Evolutionary conservation across 2,888 invertebrate species (phyloP), one percentile per base, ranked within the genome.

Genomic region (Drosophila ochracea): DNA sequence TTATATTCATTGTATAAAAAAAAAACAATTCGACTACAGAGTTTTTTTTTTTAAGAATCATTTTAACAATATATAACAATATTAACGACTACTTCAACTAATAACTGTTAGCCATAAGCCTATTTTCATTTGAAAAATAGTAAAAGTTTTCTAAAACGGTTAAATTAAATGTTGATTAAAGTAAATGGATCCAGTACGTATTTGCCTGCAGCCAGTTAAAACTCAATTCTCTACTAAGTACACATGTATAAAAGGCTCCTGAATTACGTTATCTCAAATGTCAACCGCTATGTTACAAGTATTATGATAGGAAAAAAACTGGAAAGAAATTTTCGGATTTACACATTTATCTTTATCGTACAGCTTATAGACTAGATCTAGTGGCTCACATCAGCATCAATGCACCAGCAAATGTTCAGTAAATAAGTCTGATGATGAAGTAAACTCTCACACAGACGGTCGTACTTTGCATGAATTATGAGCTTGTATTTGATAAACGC

Each of bases 401-500:
- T 9, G 37, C n/a, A 21, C 28, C 2, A 33, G 33, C 53, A 47
- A 54, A 62, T 70, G 68, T 75, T 47, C 62, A 47, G 35, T 53
- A 69, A 55, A 72, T 67, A 54, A 79, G 69, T 75, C 66, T 72
- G 59, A 41, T 65, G 65, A 80, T 60, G 73, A 80, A 74, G 69
- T 53, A 57, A 33, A 65, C 28, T 35, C 39, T 62, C 63, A 75
- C 55, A 68, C 61, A 57, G 47, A 52, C 49, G 47, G 41, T 21
- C 47, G 52, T 35, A 61, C 55, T 74, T 86, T 81, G 68, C 52
- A 66, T 81, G 75, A 79, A 73, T 77, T 89, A 79, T 77, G 77
- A 69, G 63, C 60, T 68, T 57, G 63, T 60, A 41, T 57, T 50
- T 72, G 74, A 89, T 81, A 88, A 73, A 73, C 68, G 21, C 28